These are phyloP conservation scores for Chroicocephalus ridibundus DNA, from an alignment of 2,113 vertebrate species.

Conservation along the genomic window DNA sequence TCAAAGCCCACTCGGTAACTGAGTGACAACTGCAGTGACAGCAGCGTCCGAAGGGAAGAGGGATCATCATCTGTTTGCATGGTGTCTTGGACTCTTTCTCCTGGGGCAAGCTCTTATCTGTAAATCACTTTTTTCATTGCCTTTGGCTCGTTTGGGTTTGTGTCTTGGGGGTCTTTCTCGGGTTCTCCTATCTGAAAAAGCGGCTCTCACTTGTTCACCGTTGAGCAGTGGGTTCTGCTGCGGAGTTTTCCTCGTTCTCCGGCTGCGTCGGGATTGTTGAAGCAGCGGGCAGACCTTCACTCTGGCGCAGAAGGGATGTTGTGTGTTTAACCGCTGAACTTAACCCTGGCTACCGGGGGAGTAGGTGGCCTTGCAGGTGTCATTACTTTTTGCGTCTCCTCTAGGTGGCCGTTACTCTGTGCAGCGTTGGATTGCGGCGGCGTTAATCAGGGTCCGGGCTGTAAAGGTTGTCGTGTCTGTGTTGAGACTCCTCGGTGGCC, in stretches of 20 bases:
- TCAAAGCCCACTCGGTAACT: neutral
- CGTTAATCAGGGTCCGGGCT: fast-evolving
- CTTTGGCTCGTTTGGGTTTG: neutral
- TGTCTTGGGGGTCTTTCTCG: fast-evolving
- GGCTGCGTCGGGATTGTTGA: neutral
- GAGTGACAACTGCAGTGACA: neutral
- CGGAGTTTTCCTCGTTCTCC: fast-evolving
- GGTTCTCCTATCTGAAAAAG: neutral
- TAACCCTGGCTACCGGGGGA: neutral
- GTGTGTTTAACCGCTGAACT: neutral
- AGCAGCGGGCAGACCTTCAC: neutral
- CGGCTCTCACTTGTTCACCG: neutral
- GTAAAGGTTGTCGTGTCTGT: too few species aligned
- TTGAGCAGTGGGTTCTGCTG: neutral
- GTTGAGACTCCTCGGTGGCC: neutral
- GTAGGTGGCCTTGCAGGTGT: neutral
- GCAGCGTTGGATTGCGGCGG: fast-evolving
- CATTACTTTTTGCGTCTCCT: neutral
- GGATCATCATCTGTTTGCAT: neutral
- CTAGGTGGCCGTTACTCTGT: too few species aligned
- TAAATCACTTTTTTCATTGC: neutral
- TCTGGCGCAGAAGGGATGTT: neutral
- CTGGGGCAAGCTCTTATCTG: neutral
- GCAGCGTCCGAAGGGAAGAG: neutral
- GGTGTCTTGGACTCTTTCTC: neutral